Conservation (phyloP, 2,797 vertebrate species). For the Sebastes reedi region DNA sequence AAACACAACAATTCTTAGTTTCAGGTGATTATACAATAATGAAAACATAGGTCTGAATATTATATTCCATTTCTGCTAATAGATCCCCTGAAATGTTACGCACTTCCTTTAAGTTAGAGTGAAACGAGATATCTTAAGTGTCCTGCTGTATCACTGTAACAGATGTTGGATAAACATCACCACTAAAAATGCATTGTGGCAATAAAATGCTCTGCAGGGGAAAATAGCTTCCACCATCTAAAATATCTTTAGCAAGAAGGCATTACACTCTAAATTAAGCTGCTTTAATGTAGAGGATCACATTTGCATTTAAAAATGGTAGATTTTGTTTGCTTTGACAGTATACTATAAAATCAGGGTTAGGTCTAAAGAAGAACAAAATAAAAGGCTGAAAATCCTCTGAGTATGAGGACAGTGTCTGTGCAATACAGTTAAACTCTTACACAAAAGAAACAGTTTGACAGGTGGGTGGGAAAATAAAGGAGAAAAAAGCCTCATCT, state of each 20-base stretch:
- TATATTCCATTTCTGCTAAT: too few species aligned
- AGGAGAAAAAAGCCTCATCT: not conserved
- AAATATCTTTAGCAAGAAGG: constrained; percentile 27
- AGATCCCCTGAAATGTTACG: too few species aligned
- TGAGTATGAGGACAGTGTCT: not conserved
- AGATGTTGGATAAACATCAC: constrained; percentile 22
- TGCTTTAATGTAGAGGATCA: constrained; percentile 19
- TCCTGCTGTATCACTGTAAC: constrained; percentile 3
- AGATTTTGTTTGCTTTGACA: constrained; percentile 31
- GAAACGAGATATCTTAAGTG: constrained; percentile 25
- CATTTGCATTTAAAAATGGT: constrained; percentile 25
- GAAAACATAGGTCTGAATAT: too few species aligned
- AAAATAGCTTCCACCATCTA: constrained; percentile 33
- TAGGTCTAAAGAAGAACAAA: not conserved
- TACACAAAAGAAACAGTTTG: constrained; percentile 21
- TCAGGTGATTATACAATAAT: too few species aligned
- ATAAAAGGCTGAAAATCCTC: constrained; percentile 2
- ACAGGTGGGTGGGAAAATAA: constrained; percentile 11
- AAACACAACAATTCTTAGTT: too few species aligned
- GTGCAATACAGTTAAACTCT: constrained; percentile 1
- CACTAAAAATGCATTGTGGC: constrained; percentile 28
- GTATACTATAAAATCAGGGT: not conserved
- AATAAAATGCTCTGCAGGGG: constrained; percentile 42
- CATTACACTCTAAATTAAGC: constrained; percentile 25
- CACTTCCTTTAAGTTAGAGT: constrained; percentile 5